Percentiles rank a stretch among this genome's conserved stretches.
Evolutionary conservation across 2,797 vertebrate genomes (phyloP).

Genomic region (Pangasius djambal): DNA sequence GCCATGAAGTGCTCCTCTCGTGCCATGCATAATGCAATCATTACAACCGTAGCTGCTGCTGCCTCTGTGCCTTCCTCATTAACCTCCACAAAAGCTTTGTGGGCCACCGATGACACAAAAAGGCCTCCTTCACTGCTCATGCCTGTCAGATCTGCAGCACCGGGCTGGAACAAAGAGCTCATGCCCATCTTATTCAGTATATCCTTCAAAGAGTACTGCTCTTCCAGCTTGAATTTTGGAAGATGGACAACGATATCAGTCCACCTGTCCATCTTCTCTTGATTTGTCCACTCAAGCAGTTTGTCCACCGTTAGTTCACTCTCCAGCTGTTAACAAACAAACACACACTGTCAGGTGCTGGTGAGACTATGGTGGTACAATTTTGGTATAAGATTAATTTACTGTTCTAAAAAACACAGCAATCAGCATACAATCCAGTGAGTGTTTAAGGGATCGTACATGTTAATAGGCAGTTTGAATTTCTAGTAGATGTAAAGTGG

Average conservation of each 20-base stretch:
- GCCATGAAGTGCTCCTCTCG: conserved; percentile 80
- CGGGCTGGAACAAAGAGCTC: conserved; percentile 77
- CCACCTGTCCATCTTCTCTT: conserved; percentile 68
- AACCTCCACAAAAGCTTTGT: conserved; percentile 93
- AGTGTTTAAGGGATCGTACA: neutral
- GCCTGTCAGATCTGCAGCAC: conserved; percentile 84
- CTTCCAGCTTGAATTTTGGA: conserved; percentile 90
- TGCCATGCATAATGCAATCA: conserved; percentile 62
- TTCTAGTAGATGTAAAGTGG: neutral
- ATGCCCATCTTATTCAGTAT: conserved; percentile 80
- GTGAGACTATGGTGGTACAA: neutral
- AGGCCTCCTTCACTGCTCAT: conserved; percentile 82
- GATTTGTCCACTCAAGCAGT: conserved; percentile 84
- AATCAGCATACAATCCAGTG: neutral
- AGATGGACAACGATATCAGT: conserved; percentile 77
- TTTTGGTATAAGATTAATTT: neutral
- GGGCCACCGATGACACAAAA: conserved; percentile 84
- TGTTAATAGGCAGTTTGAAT: neutral
- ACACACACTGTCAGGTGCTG: conserved; percentile 20
- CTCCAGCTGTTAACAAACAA: conserved; percentile 80
- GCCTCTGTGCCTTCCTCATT: conserved; percentile 96
- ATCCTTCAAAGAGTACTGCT: conserved; percentile 79
- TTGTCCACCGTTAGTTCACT: conserved; percentile 78
- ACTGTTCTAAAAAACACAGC: neutral
- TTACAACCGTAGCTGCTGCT: conserved; percentile 83